Evolutionary conservation across 2,113 vertebrate genomes (phyloP).

Genomic region (Sprattus sprattus): DNA sequence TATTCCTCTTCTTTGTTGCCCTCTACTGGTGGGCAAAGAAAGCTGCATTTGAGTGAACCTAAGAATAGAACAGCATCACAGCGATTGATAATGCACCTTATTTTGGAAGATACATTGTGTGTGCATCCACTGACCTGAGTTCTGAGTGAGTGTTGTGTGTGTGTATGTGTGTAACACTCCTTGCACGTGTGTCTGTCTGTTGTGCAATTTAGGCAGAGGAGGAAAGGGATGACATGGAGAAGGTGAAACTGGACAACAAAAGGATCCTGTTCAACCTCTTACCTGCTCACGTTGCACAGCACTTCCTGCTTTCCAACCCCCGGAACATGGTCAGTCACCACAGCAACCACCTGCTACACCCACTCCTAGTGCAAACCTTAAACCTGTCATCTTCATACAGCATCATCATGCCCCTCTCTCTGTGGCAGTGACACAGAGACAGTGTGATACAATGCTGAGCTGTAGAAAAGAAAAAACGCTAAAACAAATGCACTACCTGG

Average conservation of each 20-base stretch:
- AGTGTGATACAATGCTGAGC: no score
- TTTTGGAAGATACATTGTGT: not conserved
- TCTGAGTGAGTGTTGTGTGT: not conserved
- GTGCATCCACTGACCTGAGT: not conserved
- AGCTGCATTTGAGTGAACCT: not conserved
- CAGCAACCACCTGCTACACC: conserved; percentile 24
- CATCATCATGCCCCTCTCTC: not conserved
- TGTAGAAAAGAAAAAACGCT: not conserved
- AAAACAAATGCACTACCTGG: not conserved
- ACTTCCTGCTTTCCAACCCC: conserved; percentile 98
- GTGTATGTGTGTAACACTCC: conserved; percentile 13
- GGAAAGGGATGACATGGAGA: conserved; percentile 95
- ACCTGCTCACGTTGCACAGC: conserved; percentile 95
- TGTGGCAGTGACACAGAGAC: not conserved
- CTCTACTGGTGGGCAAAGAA: not conserved
- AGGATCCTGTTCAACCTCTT: conserved; percentile 97
- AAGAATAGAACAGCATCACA: no score
- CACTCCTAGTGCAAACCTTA: not conserved
- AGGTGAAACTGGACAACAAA: conserved; percentile 96
- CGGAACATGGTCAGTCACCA: conserved; percentile 89
- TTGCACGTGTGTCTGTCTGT: conserved; percentile 21
- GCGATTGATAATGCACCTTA: no score
- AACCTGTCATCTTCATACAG: not conserved
- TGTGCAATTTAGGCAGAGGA: conserved; percentile 84
- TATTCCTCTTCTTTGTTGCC: not conserved